Evolutionary conservation across 2,888 invertebrate genomes (phyloP).

Genomic region (Xestia sexstrigata): DNA sequence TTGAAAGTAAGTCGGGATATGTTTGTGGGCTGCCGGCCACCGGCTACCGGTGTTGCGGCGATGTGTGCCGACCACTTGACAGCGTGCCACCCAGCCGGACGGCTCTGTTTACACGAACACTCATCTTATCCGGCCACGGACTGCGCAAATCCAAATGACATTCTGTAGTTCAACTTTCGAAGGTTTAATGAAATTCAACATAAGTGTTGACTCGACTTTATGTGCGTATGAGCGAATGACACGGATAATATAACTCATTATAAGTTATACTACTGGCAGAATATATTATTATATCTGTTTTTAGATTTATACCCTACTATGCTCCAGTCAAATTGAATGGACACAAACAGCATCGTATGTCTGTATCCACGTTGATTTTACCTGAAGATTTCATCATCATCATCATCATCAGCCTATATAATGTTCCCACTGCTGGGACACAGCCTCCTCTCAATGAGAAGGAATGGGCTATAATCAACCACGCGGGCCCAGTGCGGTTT

Average conservation of each 20-base stretch:
- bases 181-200: constrained; percentile 58
- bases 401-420: too few relatives aligned
- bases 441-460: too few relatives aligned
- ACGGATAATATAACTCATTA: constrained; percentile 35
- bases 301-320: neutral
- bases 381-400: too few relatives aligned
- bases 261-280: neutral
- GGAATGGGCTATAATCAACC: too few relatives aligned
- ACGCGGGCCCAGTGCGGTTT: too few relatives aligned
- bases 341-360: neutral
- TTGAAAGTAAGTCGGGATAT: constrained; percentile 82
- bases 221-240: constrained; percentile 20
- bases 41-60: constrained; percentile 84
- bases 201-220: constrained; percentile 49
- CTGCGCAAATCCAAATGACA: constrained; percentile 73
- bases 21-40: constrained; percentile 86
- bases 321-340: neutral
- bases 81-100: constrained; percentile 83
- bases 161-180: constrained; percentile 58
- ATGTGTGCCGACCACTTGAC: constrained; percentile 87
- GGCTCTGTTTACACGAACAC: constrained; percentile 71
- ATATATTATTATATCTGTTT: neutral
- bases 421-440: too few relatives aligned
- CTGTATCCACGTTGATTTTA: neutral
- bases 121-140: constrained; percentile 71